A percentile compares a stretch with the other conserved stretches of the same genome.
Conservation (phyloP, 2,888 invertebrate species). For the Beris chalybata region DNA sequence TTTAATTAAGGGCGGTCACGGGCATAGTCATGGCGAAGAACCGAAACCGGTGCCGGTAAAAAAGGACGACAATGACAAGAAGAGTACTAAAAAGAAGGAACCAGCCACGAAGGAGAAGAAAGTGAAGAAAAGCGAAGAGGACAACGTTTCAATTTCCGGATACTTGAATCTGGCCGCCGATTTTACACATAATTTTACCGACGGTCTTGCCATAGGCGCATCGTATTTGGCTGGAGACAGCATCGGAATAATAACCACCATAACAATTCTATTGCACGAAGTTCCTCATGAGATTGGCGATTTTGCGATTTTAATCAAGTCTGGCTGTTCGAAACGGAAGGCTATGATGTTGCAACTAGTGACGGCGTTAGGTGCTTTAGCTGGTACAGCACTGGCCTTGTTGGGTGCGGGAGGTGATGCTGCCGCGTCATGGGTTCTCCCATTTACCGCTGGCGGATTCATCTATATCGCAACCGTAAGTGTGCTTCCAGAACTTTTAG, state of each 20-base stretch:
- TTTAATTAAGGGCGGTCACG: constrained; percentile 80
- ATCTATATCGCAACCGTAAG: constrained; percentile 99
- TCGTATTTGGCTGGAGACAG: constrained; percentile 91
- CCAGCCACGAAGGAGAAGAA: constrained; percentile 44
- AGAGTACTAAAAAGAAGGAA: constrained; percentile 41
- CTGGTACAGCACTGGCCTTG: constrained; percentile 89
- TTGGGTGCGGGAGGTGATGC: constrained; percentile 73
- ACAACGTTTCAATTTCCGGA: constrained; percentile 76
- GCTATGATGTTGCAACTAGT: constrained; percentile 93
- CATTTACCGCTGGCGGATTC: constrained; percentile 99
- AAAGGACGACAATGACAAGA: constrained; percentile 17
- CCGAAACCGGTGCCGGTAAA: constrained; percentile 24
- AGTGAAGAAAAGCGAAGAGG: constrained; percentile 45
- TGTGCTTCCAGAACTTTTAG: constrained; percentile 94
- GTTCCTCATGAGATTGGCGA: constrained; percentile 99
- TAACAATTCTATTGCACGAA: constrained; percentile 96
- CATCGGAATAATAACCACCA: constrained; percentile 86
- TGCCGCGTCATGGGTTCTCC: constrained; percentile 86
- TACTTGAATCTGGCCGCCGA: constrained; percentile 98
- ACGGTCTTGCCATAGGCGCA: constrained; percentile 98
- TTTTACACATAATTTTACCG: constrained; percentile 98
- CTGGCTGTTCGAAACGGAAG: constrained; percentile 90
- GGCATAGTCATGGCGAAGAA: constrained; percentile 67
- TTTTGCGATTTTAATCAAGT: constrained; percentile 97
- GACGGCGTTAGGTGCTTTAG: constrained; percentile 92